Evolutionary conservation across 2,797 vertebrate genomes (phyloP), one percentile per base, ranked within the genome.

Genomic region (Rhinophrynus dorsalis): DNA sequence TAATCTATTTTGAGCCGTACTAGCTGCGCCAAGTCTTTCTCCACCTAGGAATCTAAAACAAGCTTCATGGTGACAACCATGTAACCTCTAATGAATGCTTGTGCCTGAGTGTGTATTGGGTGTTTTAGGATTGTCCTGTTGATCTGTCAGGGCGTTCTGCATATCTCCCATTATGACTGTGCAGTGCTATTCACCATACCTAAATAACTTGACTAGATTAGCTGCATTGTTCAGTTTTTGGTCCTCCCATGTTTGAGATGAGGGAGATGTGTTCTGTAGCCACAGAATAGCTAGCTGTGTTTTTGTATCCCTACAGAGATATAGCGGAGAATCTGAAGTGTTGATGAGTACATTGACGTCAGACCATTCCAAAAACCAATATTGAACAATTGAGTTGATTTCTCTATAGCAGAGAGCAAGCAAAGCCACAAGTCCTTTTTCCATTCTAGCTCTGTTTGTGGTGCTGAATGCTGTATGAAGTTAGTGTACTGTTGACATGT

Each of bases 41-140:
- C 82, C 78, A 81, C 77, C 81, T 74, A 77, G 74, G 78, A 74
- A 76, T 79, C 75, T 76, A 74, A 45, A 4, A 56, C 12, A 29
- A 68, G 73, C 65, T 67, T 78, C 80, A 70, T 75, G 72, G 77
- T 79, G 81, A 79, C 77, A 59, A 55, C 0, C 1, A 76, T 77
- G 79, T 80, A 77, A 78, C 74, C 30, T 77, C 1, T 76, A 75
- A 81, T 60, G 35, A 59, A 78, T 78, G 74, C 73, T 62, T 55
- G 44, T 77, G 78, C 73, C 55, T 32, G 44, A 7, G 66, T 35
- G 64, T 79, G 54, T 74, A 74, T n/a, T 77, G 64, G 42, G 67
- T 74, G 52, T 13, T 38, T 38, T 57, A 52, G n/a, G n/a, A n/a
- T n/a, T n/a, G n/a, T n/a, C n/a, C n/a, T n/a, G n/a, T n/a, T n/a